phyloP scores from a whole-genome alignment of 2,888 invertebrate species.

The Platycnemis pennipes region DNA sequence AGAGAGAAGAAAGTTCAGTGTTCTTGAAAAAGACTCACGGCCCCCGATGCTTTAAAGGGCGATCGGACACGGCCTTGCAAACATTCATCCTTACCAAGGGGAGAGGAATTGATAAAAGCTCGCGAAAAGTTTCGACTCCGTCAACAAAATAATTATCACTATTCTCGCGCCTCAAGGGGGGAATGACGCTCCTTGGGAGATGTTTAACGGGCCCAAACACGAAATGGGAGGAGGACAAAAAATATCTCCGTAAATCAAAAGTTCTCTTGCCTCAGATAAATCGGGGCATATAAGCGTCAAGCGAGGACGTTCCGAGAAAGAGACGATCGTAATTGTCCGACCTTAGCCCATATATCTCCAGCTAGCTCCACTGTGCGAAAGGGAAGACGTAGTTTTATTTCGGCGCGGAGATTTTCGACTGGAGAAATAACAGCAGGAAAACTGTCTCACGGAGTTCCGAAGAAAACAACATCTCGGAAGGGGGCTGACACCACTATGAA shows the following conservation, averaged over 20 bases:
- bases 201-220: background rate
- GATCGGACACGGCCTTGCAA: background rate
- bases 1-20: background rate
- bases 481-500: no score
- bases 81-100: background rate
- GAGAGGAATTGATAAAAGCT: background rate
- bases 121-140: background rate
- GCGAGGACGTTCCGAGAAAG: background rate
- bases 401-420: background rate
- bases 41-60: background rate
- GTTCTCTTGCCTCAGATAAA: background rate
- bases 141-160: background rate
- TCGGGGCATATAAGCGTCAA: background rate
- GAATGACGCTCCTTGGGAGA: background rate
- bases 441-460: background rate
- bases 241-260: background rate
- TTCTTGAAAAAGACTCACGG: conserved; percentile 11
- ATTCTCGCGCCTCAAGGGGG: background rate
- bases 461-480: background rate
- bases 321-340: background rate
- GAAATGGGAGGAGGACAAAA: background rate
- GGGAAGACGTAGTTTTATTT: background rate
- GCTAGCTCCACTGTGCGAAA: background rate
- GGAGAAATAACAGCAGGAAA: background rate
- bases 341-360: background rate